A percentile compares a stretch with the other conserved stretches of the same genome.
Evolutionary conservation across 30 jellyfish, hydroid and myxozoan genomes (phyloP).

Genomic region (Cassiopea andromeda): DNA sequence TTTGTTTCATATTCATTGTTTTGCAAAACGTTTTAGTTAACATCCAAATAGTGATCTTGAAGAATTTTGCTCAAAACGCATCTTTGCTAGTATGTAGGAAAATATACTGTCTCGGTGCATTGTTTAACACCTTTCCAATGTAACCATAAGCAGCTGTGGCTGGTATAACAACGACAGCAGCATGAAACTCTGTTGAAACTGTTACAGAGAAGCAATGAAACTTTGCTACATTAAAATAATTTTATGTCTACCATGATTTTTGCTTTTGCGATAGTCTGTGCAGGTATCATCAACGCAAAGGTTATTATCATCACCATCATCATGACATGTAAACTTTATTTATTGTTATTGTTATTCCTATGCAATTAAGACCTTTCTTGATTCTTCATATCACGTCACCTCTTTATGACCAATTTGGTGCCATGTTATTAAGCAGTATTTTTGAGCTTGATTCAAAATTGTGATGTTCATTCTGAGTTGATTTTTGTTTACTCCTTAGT

Average conservation of each 20-base stretch:
- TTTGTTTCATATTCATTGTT: background rate
- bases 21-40: background rate
- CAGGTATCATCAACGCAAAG: too few relatives aligned
- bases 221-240: too few relatives aligned
- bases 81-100: too few relatives aligned
- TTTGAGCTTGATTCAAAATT: background rate
- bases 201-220: too few relatives aligned
- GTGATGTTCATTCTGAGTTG: background rate
- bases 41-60: background rate
- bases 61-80: background rate
- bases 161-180: too few relatives aligned
- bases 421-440: background rate
- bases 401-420: background rate
- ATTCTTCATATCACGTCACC: background rate
- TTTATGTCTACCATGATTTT: too few relatives aligned
- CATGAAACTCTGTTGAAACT: too few relatives aligned
- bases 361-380: background rate
- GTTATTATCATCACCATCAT: background rate
- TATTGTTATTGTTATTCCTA: background rate
- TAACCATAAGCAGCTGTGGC: too few relatives aligned
- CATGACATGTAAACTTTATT: background rate
- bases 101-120: too few relatives aligned
- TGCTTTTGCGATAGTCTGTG: too few relatives aligned
- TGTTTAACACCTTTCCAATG: too few relatives aligned
- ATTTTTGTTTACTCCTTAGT: background rate